Percentiles rank a stretch among this genome's conserved stretches.
Conservation (phyloP, 2,797 vertebrate genomes). For the Gymnothorax reevesii region DNA sequence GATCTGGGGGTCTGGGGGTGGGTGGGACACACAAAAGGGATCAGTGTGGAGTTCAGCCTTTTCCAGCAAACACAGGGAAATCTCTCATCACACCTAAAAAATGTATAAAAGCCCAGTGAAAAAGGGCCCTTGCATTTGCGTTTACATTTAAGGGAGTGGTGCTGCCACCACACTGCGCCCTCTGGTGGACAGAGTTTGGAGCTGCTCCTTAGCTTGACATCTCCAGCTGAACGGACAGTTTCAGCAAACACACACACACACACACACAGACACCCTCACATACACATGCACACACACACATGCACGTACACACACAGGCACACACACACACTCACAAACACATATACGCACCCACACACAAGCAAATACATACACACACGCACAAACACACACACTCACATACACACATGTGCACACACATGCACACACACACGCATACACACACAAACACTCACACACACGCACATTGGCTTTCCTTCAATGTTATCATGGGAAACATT, state of each 20-base stretch:
- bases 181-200: slow-evolving; percentile 42
- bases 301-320: too few relatives aligned
- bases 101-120: slow-evolving; percentile 71
- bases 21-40: slow-evolving; percentile 62
- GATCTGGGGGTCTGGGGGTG: slow-evolving; percentile 24
- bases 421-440: too few relatives aligned
- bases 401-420: too few relatives aligned
- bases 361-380: too few relatives aligned
- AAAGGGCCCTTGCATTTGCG: slow-evolving; percentile 52
- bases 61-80: slow-evolving; percentile 68
- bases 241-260: slow-evolving; percentile 7
- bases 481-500: slow-evolving; percentile 86
- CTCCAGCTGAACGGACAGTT: neutral
- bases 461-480: slow-evolving; percentile 73
- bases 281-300: neutral
- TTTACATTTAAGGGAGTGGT: slow-evolving; percentile 42
- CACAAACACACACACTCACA: too few relatives aligned
- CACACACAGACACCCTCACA: neutral
- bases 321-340: too few relatives aligned
- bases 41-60: slow-evolving; percentile 67
- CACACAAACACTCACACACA: slow-evolving; percentile 79
- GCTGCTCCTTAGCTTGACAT: neutral
- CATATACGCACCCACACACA: too few relatives aligned
- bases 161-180: slow-evolving; percentile 43
- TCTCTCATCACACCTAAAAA: slow-evolving; percentile 70